These are phyloP conservation scores for Chaetodon auriga DNA, from an alignment of 2,113 vertebrate species.

Conservation along the genomic window DNA sequence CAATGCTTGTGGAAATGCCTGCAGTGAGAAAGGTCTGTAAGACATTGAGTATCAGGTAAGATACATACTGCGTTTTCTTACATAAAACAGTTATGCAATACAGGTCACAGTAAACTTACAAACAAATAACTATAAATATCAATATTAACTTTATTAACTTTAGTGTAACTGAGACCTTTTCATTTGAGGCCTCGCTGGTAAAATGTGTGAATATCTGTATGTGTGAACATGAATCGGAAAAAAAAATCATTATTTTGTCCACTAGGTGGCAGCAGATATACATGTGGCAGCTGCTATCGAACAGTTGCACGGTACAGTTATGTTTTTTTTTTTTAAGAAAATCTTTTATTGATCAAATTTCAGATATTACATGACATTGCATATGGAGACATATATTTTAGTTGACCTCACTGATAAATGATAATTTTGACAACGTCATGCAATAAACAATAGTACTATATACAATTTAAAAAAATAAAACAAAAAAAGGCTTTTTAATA, in stretches of 20 bases:
- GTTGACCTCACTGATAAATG: too few species aligned
- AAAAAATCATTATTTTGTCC: background rate
- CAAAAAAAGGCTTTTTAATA: constrained; percentile 1
- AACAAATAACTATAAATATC: background rate
- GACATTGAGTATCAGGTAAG: background rate
- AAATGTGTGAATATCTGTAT: background rate
- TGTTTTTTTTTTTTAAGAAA: too few species aligned
- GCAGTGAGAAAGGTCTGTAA: background rate
- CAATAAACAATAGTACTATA: too few species aligned
- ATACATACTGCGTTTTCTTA: background rate
- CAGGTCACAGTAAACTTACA: too few species aligned
- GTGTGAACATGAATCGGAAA: background rate
- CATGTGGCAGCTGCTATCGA: background rate
- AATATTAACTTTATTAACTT: background rate
- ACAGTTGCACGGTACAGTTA: too few species aligned
- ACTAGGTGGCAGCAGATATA: constrained; percentile 70
- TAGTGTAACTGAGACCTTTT: background rate
- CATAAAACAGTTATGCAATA: background rate
- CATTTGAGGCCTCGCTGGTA: background rate
- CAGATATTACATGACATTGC: too few species aligned
- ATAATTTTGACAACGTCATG: too few species aligned
- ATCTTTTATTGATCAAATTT: too few species aligned
- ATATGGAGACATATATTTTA: too few species aligned
- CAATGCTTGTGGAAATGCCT: background rate
- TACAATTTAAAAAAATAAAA: too few species aligned